Evolutionary conservation across 2,797 vertebrate species (phyloP).

Genomic region (Carapus acus): DNA sequence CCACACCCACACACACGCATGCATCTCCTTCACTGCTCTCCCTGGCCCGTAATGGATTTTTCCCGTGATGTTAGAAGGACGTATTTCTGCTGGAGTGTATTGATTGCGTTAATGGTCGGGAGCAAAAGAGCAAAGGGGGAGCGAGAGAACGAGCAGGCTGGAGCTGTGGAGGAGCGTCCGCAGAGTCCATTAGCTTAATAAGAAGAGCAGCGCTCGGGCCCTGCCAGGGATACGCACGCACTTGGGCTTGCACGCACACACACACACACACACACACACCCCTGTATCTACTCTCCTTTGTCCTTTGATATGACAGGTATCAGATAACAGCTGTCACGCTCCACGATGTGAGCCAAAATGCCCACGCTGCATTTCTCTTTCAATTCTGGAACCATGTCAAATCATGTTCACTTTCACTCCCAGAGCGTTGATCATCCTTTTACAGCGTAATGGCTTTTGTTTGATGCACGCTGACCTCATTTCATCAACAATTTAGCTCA

Average conservation of each 20-base stretch:
- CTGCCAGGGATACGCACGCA: conserved; percentile 27
- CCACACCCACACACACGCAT: too few species aligned
- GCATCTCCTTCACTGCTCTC: conserved; percentile 32
- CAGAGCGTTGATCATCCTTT: conserved; percentile 46
- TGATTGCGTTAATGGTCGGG: conserved; percentile 72
- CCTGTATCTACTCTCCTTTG: conserved; percentile 50
- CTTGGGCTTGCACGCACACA: too few species aligned
- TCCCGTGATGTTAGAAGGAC: conserved; percentile 67
- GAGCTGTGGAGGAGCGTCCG: conserved; percentile 52
- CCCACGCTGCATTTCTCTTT: conserved; percentile 30
- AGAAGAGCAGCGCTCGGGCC: conserved; percentile 51
- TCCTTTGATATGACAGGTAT: conserved; percentile 62
- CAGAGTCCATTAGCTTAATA: conserved; percentile 76
- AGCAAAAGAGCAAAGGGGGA: conserved; percentile 47
- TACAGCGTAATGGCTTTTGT: conserved; percentile 47
- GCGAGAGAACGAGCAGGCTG: conserved; percentile 41
- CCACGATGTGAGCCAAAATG: conserved; percentile 39
- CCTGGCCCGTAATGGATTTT: conserved; percentile 68
- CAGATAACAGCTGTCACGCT: conserved; percentile 59
- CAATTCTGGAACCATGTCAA: conserved; percentile 42
- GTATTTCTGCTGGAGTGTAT: conserved; percentile 70
- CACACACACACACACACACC: conserved; percentile 26
- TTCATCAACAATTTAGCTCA: conserved; percentile 21
- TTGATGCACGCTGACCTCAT: conserved; percentile 21
- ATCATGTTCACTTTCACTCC: conserved; percentile 37